These are phyloP conservation scores for Mystacornis crossleyi DNA, from an alignment of 2,113 vertebrate genomes.

Conservation along the genomic window DNA sequence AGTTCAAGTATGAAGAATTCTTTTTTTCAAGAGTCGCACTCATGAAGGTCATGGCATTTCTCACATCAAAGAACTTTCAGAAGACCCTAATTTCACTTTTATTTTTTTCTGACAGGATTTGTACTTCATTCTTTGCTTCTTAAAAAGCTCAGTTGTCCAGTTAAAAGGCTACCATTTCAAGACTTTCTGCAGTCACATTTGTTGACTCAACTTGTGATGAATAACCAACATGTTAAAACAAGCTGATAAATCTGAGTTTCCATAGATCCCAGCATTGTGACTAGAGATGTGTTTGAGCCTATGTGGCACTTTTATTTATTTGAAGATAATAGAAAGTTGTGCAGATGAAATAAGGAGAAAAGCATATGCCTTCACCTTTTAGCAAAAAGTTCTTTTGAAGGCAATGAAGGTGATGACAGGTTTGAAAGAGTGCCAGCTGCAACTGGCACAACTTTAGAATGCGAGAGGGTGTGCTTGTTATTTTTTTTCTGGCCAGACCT, in stretches of 20 bases:
- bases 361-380: constrained; percentile 20
- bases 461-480: neutral
- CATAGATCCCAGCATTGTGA: neutral
- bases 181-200: neutral
- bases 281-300: neutral
- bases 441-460: constrained; percentile 1
- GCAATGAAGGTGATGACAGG: neutral
- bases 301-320: neutral
- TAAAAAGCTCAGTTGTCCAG: neutral
- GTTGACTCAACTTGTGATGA: constrained; percentile 2
- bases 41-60: neutral
- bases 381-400: constrained; percentile 12
- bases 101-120: neutral
- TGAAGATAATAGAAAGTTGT: neutral
- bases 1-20: neutral
- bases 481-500: constrained; percentile 19
- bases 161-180: neutral
- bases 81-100: neutral
- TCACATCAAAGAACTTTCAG: neutral
- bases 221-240: constrained; percentile 13
- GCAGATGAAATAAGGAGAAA: neutral
- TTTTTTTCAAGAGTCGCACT: neutral
- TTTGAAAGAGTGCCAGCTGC: constrained; percentile 21
- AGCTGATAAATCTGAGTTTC: neutral
- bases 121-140: neutral